Base-by-base conservation (phyloP, 2,113 vertebrate species). In the Carollia perspicillata region DNA sequence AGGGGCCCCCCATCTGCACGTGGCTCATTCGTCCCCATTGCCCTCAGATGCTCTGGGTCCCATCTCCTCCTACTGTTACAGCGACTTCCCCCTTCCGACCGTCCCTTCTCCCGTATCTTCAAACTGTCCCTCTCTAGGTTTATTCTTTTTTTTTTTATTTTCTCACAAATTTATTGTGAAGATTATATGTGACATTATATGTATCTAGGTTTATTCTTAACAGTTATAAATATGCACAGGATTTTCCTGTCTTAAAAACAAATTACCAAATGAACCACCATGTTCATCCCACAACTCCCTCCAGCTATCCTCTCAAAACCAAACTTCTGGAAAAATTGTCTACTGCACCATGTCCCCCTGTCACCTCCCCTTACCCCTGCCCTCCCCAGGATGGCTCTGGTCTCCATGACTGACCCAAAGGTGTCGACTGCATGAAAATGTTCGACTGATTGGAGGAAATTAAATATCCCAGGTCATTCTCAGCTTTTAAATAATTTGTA, bases 131-230 rank as follows among this genome's bases (percentile, higher is more conserved):
- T 66, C 33, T 72, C n/a, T 49, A 22, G 83, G 26, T 8, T 85
- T 42, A 68, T 96, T 92, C n/a, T 60, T 88, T n/a, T n/a, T n/a
- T n/a, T n/a, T n/a, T n/a, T n/a, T n/a, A n/a, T n/a, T n/a, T n/a
- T n/a, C n/a, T n/a, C n/a, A n/a, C n/a, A n/a, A n/a, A n/a, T n/a
- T n/a, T n/a, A n/a, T n/a, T n/a, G n/a, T n/a, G n/a, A n/a, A n/a
- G n/a, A n/a, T n/a, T n/a, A n/a, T n/a, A n/a, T n/a, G n/a, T n/a
- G n/a, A n/a, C n/a, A n/a, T n/a, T n/a, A n/a, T n/a, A n/a, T n/a
- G n/a, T n/a, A n/a, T 72, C n/a, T 49, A 22, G 83, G 26, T 8
- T 85, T 42, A 68, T 96, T 92, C n/a, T 60, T 88, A 84, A 51
- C 26, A 84, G 4, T 26, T 89, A 40, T 42, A 63, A 89, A 47